Evolutionary conservation across 2,797 vertebrate species (phyloP).

Genomic region (Cichlasoma orientale): DNA sequence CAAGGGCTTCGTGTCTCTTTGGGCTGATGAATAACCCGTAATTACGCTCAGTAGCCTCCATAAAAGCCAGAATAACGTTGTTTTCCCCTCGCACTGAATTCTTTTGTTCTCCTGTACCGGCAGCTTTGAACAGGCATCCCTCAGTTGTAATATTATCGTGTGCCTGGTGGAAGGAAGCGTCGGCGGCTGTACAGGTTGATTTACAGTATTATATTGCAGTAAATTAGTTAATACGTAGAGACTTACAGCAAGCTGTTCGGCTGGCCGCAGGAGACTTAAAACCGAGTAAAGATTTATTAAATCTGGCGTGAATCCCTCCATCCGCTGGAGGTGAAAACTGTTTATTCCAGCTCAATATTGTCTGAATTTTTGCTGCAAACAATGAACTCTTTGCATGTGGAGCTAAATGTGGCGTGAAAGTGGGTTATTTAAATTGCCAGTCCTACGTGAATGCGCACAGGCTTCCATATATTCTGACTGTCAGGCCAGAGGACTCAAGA

Average conservation of each 20-base stretch:
- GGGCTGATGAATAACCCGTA: neutral
- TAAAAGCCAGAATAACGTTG: fast-evolving
- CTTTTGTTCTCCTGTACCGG: constrained; percentile 23
- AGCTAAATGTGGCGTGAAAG: neutral
- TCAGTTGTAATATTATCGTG: constrained; percentile 10
- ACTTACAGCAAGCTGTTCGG: neutral
- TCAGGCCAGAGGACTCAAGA: neutral
- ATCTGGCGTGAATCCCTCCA: neutral
- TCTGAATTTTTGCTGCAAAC: neutral
- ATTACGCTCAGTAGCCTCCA: neutral
- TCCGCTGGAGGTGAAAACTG: neutral
- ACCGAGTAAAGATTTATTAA: neutral
- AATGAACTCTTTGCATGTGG: neutral
- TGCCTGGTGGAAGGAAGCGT: neutral
- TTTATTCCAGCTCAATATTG: neutral
- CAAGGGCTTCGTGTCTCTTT: neutral
- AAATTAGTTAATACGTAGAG: neutral
- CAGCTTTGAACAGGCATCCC: neutral
- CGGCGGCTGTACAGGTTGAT: constrained; percentile 19
- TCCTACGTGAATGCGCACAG: neutral
- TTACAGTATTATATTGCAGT: neutral
- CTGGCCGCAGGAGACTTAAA: neutral
- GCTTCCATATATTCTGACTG: neutral
- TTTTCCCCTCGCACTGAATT: neutral
- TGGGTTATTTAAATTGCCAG: neutral